A percentile compares a stretch with the other conserved stretches of the same genome.
Evolutionary conservation across 64 coral and sea anemone species (phyloP).

Genomic region (Acropora tenuis): DNA sequence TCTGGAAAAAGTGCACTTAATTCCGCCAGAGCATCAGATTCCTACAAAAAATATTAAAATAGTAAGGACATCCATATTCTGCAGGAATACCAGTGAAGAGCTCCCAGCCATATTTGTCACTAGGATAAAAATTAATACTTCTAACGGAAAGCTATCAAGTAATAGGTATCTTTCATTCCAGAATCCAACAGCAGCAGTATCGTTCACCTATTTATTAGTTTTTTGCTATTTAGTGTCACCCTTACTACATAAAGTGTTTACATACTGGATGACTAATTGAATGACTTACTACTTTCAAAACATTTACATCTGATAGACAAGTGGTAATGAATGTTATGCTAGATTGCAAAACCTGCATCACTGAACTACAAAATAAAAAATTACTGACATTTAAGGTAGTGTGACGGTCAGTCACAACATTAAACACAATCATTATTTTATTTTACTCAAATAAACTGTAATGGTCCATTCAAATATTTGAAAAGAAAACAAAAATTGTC

Average conservation of each 20-base stretch:
- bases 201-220: not conserved
- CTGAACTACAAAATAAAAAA: not conserved
- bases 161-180: conserved; percentile 1
- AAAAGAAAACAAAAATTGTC: conserved; percentile 20
- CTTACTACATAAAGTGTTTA: not conserved
- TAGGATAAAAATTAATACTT: conserved; percentile 24
- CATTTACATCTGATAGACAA: conserved; percentile 15
- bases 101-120: conserved; percentile 13
- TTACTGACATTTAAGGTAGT: conserved; percentile 14
- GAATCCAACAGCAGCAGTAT: conserved; percentile 29
- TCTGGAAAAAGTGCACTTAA: conserved; percentile 10
- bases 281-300: conserved; percentile 20
- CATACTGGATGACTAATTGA: conserved; percentile 5
- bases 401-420: not conserved
- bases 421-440: conserved; percentile 20
- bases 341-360: conserved; percentile 3
- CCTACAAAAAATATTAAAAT: conserved; percentile 24
- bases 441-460: conserved; percentile 19
- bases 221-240: conserved; percentile 1
- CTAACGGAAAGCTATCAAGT: conserved; percentile 9
- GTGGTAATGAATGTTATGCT: conserved; percentile 24
- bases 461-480: conserved; percentile 23
- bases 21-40: conserved; percentile 13
- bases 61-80: conserved; percentile 6
- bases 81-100: conserved; percentile 6